Evolutionary conservation across 2,888 invertebrate genomes (phyloP), one percentile per base, ranked within the genome.

Genomic region (Drosophila lacicola): DNA sequence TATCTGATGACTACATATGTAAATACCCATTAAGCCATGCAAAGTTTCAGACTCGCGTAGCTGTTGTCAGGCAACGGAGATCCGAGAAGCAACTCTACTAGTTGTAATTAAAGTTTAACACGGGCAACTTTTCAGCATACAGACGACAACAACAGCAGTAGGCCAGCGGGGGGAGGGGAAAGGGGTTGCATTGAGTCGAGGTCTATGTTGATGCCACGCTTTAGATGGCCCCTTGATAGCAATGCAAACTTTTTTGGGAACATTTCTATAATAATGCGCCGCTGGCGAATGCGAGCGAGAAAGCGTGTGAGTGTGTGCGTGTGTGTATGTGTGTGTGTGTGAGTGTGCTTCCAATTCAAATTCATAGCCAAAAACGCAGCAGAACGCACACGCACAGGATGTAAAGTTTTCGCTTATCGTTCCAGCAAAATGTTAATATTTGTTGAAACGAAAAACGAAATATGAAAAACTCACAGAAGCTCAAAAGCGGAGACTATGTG

Each of bases 401-500:
- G 74, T 62, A 88, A 82, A 82, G 80, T 55, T 83, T 88, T 82
- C 70, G 86, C 83, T 83, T 83, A 83, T 83, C 83, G 78, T 78
- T 80, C 70, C 70, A 80, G 80, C 85, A 88, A 85, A 88, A 88
- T 84, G 88, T 88, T 86, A 82, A 84, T 86, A 84, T 84, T 84
- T 88, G 83, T 78, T 72, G 73, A 88, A 84, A 82, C 73, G 80
- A 78, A 70, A 78, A 67, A 55, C 60, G 46, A 60, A 33, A 17
- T 49, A n/a, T 19, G 49, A 10, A 44, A 63, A 63, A 63, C 64
- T 49, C 42, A 49, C 17, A 68, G 57, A 34, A 62, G 45, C 42
- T 71, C 56, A 19, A 49, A 8, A 45, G 54, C 39, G 19, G 21
- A 45, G 56, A 46, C 78, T 70, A 72, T 78, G 63, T 73, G 74